A percentile compares a stretch with the other conserved stretches of the same genome.
phyloP scores from a whole-genome alignment of 2,113 vertebrate species.

The Gulo gulo region DNA sequence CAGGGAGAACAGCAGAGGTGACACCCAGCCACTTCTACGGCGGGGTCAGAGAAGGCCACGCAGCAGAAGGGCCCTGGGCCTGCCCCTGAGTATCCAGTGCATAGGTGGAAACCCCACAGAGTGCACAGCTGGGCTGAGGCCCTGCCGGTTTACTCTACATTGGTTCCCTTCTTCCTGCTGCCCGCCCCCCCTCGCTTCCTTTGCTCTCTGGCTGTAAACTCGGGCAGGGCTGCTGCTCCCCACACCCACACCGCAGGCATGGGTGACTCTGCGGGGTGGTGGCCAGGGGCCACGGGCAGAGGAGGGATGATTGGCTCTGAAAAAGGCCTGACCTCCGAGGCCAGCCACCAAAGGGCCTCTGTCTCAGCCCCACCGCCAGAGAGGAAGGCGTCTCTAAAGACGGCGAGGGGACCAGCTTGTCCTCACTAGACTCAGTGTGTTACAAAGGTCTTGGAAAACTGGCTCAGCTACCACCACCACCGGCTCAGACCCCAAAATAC shows the following conservation, averaged over 20 bases:
- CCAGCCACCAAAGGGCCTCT: conserved; percentile 72
- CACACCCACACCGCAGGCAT: not conserved
- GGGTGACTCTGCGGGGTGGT: not conserved
- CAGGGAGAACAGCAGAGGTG: not conserved
- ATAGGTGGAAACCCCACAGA: not conserved
- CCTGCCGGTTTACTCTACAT: not conserved
- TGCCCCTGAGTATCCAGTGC: not conserved
- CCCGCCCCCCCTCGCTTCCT: not conserved
- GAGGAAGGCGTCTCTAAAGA: not conserved
- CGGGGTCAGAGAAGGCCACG: not conserved
- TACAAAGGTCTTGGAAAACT: not conserved
- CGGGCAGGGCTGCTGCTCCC: not conserved
- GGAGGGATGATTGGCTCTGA: conserved; percentile 50
- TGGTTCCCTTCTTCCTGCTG: not conserved
- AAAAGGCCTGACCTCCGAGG: not conserved
- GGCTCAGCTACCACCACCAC: not conserved
- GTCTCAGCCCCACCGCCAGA: conserved; percentile 54
- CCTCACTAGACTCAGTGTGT: not conserved
- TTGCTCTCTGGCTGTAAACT: not conserved
- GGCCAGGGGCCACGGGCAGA: not conserved
- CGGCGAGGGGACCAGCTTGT: fast-evolving
- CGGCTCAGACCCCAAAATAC: not conserved
- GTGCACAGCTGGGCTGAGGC: not conserved
- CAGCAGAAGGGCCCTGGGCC: not conserved
- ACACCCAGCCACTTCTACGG: not conserved